These are phyloP conservation scores for Chrysopilus asiliformis DNA, from an alignment of 2,888 invertebrate genomes.

Conservation along the genomic window DNA sequence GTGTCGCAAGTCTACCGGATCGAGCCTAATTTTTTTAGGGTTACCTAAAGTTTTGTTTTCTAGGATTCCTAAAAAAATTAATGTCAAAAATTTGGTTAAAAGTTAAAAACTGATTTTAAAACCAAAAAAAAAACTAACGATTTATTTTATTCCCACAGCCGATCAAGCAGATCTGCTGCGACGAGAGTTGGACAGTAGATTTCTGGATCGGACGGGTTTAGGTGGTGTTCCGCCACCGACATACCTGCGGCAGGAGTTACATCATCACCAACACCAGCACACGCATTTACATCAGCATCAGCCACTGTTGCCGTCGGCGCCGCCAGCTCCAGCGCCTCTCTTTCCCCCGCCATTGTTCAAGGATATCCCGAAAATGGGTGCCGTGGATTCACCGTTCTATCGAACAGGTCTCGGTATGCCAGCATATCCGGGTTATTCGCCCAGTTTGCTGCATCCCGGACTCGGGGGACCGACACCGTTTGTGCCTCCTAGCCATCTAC, in stretches of 20 bases:
- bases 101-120: too few relatives aligned
- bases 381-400: slow-evolving; percentile 65
- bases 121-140: too few relatives aligned
- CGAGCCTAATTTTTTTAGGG: too few relatives aligned
- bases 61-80: background rate
- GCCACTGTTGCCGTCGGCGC: slow-evolving; percentile 50
- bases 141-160: slow-evolving; percentile 25
- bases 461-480: slow-evolving; percentile 69
- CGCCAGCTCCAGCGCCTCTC: slow-evolving; percentile 38
- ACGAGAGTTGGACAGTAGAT: slow-evolving; percentile 79
- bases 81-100: background rate
- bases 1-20: too few relatives aligned
- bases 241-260: slow-evolving; percentile 72
- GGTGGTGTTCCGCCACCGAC: slow-evolving; percentile 37
- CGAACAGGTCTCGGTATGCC: slow-evolving; percentile 55
- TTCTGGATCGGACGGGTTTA: slow-evolving; percentile 74
- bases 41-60: background rate
- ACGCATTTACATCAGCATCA: slow-evolving; percentile 83
- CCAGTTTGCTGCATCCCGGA: slow-evolving; percentile 66
- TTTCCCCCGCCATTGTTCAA: slow-evolving; percentile 64
- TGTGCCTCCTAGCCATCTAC: slow-evolving; percentile 74
- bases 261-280: slow-evolving; percentile 88
- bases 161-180: slow-evolving; percentile 74
- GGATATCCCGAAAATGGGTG: slow-evolving; percentile 74
- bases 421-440: slow-evolving; percentile 64